Base-by-base conservation (phyloP, 2,888 invertebrate genomes). In the Tipula lateralis region DNA sequence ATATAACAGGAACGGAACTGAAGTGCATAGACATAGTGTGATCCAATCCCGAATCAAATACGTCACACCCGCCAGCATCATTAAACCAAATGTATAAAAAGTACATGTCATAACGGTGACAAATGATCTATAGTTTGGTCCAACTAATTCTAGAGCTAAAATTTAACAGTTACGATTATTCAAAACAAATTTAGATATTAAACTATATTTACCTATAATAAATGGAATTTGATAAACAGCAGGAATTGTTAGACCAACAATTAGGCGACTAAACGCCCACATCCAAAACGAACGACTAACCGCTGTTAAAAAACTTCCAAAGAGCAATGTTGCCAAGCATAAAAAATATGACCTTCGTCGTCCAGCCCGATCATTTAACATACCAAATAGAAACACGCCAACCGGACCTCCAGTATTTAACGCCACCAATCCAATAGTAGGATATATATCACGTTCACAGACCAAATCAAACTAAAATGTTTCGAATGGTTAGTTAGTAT, bases 141-240 rank as follows among this genome's bases (percentile, higher is more conserved):
- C 97, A 29, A 97, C 97, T 85, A 97, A 90, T 91, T 98, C 98
- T 87, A 97, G 91, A 85, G 97, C 97, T 97, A 88, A 86, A 92
- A 92, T 84, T 86, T 86, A 86, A 5, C n/a, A 83, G 5, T 19
- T 24, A 19, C 12, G 39, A 83, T 16, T 84, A 39, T 80, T 36
- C 6, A 34, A n/a, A 32, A 16, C n/a, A 30, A 50, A 50, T 83
- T 6, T 29, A 80, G 84, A 29, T n/a, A 12, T 39, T 12, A 82
- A 66, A 44, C 34, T 30, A 29, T 88, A 92, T 94, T 93, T 91
- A 97, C 97, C 96, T 88, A 98, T 97, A 85, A 97, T 97, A 89
- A 97, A 97, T 0, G 98, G 97, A 89, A 97, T 97, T 91, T 97
- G 97, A 90, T 97, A 97, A 66, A 97, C 94, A 0, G 97, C 97